These are phyloP conservation scores for Marmota monax DNA, from an alignment of 2,113 vertebrate species.

Conservation along the genomic window DNA sequence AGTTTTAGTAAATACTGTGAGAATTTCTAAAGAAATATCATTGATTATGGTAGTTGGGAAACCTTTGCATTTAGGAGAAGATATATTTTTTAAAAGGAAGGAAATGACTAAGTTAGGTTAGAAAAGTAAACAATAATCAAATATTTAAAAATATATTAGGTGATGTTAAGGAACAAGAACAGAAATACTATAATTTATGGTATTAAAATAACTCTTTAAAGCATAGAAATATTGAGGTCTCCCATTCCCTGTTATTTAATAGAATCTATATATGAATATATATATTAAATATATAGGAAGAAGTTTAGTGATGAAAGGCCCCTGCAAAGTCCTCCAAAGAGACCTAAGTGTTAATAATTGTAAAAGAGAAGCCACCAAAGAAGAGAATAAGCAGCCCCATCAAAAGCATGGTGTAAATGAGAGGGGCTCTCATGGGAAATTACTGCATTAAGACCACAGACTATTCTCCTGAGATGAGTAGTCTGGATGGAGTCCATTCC, in stretches of 20 bases:
- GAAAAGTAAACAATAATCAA: too few relatives aligned
- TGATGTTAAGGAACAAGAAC: too few relatives aligned
- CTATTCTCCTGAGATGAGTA: not conserved
- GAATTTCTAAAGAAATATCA: not conserved
- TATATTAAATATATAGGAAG: too few relatives aligned
- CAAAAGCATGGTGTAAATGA: not conserved
- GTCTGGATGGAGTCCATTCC: not conserved
- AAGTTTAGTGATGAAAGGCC: not conserved
- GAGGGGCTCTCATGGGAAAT: not conserved
- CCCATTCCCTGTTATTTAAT: not conserved
- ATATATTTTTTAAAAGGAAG: not conserved
- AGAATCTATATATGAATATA: too few relatives aligned
- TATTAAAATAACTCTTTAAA: not conserved
- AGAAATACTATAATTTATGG: too few relatives aligned
- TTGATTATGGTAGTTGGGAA: not conserved
- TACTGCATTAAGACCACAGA: not conserved
- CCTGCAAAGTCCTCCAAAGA: not conserved
- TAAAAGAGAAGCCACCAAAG: not conserved
- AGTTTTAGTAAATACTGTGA: not conserved
- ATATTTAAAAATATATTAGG: too few relatives aligned
- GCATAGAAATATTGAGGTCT: not conserved
- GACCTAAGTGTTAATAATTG: not conserved
- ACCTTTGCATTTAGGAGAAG: not conserved
- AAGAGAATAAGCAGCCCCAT: not conserved
- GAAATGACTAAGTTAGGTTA: too few relatives aligned